phyloP scores from a whole-genome alignment of 2,113 vertebrate genomes.

The Varanus komodoensis region DNA sequence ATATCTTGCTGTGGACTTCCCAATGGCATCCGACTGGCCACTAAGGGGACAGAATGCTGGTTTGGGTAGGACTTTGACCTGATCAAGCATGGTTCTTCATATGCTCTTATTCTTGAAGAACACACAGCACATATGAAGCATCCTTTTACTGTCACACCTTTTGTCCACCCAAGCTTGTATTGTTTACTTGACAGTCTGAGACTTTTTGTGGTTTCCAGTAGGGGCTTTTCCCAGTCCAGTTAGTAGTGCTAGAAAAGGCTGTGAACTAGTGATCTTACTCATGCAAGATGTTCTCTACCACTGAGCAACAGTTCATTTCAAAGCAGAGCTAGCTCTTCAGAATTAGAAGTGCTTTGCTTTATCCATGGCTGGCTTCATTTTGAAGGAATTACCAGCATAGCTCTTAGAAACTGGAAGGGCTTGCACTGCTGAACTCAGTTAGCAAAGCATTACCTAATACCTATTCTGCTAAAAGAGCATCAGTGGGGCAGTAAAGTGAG shows the following conservation, averaged over 20 bases:
- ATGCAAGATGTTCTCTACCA: background rate
- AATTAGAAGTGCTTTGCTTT: background rate
- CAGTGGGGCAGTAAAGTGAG: background rate
- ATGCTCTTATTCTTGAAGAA: background rate
- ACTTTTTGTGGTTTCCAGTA: background rate
- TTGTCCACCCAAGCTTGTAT: background rate
- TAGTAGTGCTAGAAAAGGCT: background rate
- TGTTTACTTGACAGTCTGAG: background rate
- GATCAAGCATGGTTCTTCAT: background rate
- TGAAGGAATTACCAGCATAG: background rate
- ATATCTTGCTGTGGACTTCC: background rate
- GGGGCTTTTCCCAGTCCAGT: background rate
- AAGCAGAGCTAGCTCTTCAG: background rate
- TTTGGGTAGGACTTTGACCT: background rate
- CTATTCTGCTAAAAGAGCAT: constrained; percentile 9
- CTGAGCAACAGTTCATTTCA: background rate
- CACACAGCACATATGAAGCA: background rate
- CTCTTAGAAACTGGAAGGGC: background rate
- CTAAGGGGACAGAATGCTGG: background rate
- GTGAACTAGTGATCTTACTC: background rate
- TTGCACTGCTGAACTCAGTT: background rate
- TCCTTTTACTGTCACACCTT: background rate
- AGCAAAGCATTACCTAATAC: background rate
- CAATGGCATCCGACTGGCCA: background rate
- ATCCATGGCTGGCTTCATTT: background rate